These are phyloP conservation scores for Aplocera efformata DNA, from an alignment of 2,888 invertebrate genomes.

Conservation along the genomic window DNA sequence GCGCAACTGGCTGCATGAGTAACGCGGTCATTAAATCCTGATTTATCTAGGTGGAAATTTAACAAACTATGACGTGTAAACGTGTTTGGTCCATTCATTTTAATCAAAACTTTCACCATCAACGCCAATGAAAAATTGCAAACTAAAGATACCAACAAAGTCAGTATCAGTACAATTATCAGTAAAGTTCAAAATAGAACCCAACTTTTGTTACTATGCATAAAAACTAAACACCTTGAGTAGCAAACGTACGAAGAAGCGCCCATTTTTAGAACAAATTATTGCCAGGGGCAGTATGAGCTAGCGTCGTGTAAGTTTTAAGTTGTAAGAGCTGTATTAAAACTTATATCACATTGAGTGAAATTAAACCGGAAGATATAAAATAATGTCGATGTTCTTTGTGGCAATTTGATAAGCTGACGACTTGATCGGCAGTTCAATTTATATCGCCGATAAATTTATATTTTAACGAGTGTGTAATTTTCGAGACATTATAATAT, in stretches of 20 bases:
- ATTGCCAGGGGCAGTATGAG: constrained; percentile 41
- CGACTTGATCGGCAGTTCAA: constrained; percentile 36
- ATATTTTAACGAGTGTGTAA: constrained; percentile 34
- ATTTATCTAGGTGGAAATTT: constrained; percentile 49
- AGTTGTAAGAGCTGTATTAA: constrained; percentile 42
- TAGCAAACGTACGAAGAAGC: too few species aligned
- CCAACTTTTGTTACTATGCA: too few species aligned
- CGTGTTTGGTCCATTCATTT: constrained; percentile 35
- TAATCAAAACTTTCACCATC: constrained; percentile 55
- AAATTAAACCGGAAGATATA: constrained; percentile 66
- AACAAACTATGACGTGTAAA: constrained; percentile 55
- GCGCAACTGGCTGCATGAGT: constrained; percentile 6
- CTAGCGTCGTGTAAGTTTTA: constrained; percentile 32
- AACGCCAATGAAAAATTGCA: constrained; percentile 49
- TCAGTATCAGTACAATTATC: too few species aligned
- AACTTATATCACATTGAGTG: constrained; percentile 49
- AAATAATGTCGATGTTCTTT: constrained; percentile 58
- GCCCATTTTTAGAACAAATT: constrained; percentile 37
- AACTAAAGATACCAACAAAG: too few species aligned
- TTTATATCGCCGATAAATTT: constrained; percentile 35
- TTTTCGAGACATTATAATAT: constrained; percentile 9
- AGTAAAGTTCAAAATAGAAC: too few species aligned
- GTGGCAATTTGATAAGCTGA: constrained; percentile 50
- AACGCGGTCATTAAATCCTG: constrained; percentile 32
- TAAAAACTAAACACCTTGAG: too few species aligned